Evolutionary conservation across 2,797 vertebrate genomes (phyloP).

Genomic region (Artibeus lituratus): DNA sequence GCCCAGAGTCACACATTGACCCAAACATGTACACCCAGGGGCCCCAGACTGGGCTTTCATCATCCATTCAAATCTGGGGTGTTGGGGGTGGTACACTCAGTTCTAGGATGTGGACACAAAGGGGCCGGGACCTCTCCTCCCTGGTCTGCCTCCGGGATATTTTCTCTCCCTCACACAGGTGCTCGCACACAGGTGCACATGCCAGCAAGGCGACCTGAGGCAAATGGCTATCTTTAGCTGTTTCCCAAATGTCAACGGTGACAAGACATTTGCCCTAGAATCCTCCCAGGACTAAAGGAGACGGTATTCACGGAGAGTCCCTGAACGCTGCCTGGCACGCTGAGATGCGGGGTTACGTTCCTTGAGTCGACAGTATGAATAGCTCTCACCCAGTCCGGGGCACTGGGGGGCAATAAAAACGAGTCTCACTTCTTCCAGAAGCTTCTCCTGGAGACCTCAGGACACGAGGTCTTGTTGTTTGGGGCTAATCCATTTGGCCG

Average conservation of each 20-base stretch:
- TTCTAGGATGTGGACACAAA: background rate
- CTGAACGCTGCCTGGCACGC: background rate
- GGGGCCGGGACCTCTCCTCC: rapidly evolving
- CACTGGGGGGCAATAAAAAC: background rate
- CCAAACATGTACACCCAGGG: background rate
- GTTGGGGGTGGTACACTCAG: background rate
- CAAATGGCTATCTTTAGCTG: background rate
- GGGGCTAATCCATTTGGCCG: background rate
- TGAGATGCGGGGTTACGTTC: rapidly evolving
- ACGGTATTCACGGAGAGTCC: background rate
- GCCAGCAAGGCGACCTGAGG: background rate
- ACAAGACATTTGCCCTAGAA: background rate
- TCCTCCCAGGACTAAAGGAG: background rate
- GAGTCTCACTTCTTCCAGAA: background rate
- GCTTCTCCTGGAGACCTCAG: background rate
- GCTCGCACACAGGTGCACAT: no score
- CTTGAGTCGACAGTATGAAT: rapidly evolving
- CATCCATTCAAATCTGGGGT: background rate
- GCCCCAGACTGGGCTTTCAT: background rate
- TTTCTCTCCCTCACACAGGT: background rate
- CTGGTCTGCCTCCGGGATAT: background rate
- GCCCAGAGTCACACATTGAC: background rate
- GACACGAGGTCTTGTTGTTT: rapidly evolving
- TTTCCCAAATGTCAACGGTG: background rate
- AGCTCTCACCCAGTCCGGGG: background rate